A percentile compares a stretch with the other conserved stretches of the same genome.
phyloP scores from a whole-genome alignment of 2,797 vertebrate species.

The Bovichtus variegatus region DNA sequence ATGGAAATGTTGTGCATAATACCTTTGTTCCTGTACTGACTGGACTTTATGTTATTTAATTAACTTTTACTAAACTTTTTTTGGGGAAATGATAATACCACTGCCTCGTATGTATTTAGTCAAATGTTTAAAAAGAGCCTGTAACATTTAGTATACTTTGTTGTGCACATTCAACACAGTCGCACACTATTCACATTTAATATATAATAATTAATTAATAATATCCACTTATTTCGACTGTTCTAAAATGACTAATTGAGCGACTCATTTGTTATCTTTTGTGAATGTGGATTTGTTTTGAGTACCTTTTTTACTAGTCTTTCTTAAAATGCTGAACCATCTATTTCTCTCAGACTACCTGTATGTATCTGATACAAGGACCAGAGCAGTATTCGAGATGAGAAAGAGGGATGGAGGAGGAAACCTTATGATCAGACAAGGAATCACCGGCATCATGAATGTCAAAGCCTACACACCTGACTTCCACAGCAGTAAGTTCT shows the following conservation, averaged over 20 bases:
- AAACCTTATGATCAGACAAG: conserved; percentile 78
- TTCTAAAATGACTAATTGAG: background rate
- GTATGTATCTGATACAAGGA: conserved; percentile 81
- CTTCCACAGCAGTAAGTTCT: conserved; percentile 78
- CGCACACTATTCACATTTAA: background rate
- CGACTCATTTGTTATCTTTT: background rate
- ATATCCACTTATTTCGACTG: background rate
- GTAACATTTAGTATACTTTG: background rate
- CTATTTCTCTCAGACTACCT: conserved; percentile 71
- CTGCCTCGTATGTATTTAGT: background rate
- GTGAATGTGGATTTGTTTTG: background rate
- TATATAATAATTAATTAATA: background rate
- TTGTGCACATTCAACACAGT: background rate
- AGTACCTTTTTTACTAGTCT: background rate
- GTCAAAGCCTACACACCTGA: conserved; percentile 81
- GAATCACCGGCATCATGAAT: conserved; percentile 75
- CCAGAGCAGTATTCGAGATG: conserved; percentile 75
- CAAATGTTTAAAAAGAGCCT: background rate
- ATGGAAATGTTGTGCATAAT: background rate
- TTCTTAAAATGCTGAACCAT: background rate
- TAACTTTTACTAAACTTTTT: background rate
- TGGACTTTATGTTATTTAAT: background rate
- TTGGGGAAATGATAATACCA: background rate
- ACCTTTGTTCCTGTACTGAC: background rate
- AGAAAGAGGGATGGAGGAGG: conserved; percentile 83